Base-by-base conservation (phyloP, 1,140 invertebrate genomes). In the Cepaea nemoralis region DNA sequence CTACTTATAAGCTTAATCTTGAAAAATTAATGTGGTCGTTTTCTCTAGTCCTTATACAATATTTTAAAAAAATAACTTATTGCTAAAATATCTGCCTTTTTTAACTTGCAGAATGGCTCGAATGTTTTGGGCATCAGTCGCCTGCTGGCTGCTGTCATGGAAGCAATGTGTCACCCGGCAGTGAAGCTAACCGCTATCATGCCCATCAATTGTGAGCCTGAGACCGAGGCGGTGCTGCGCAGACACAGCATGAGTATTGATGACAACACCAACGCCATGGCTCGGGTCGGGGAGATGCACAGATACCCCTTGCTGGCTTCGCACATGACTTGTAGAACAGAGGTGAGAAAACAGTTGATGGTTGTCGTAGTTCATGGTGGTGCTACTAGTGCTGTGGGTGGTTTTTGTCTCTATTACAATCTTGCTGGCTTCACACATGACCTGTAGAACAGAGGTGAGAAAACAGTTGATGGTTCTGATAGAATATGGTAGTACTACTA, bases 381-480 rank as follows among this genome's bases (percentile, higher is more conserved):
- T 45, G 8, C 42, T 45, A n/a, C n/a, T n/a, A n/a, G n/a, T n/a
- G n/a, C n/a, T n/a, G n/a, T n/a, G n/a, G n/a, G n/a, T n/a, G n/a
- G n/a, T n/a, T n/a, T n/a, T n/a, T n/a, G n/a, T n/a, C n/a, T n/a
- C n/a, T n/a, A n/a, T n/a, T n/a, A n/a, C n/a, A n/a, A n/a, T n/a
- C 0, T 93, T 96, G 77, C 91, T 96, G 0, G 95, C 96, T 0
- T 95, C 95, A 86, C 95, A 96, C 90, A 96, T 96, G 93, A 95
- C 93, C 78, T 94, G 94, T 86, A 94, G 95, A 78, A 94, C 93
- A 84, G 94, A 95, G 91, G 93, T 94, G 85, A 73, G 86, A 16
- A 71, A 82, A 0, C 48, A 73, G 83, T 45, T 45, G 16, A 45
- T 45, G 42, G 6, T 45, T 10, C 6, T 10, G 16, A 10, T 45